These are phyloP conservation scores for Kryptolebias marmoratus DNA, from an alignment of 2,113 vertebrate species.

Conservation along the genomic window DNA sequence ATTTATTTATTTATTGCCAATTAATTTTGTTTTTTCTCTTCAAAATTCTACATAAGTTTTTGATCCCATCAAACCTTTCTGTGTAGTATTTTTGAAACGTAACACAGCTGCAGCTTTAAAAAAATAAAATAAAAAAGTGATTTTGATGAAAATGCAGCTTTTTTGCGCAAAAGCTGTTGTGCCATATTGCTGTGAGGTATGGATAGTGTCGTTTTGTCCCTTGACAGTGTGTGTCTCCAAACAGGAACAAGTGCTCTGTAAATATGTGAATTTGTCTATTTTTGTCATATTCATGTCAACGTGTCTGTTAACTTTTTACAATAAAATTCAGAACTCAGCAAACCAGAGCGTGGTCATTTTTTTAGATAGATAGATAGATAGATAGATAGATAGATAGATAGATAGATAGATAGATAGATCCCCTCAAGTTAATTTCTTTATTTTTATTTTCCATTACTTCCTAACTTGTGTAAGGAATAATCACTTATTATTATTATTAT, in stretches of 20 bases:
- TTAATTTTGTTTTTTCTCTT: neutral
- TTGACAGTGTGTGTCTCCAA: conserved; percentile 18
- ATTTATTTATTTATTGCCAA: conserved; percentile 13
- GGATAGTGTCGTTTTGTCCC: conserved; percentile 33
- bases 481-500: too few relatives aligned
- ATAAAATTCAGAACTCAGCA: conserved; percentile 38
- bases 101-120: neutral
- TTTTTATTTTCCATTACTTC: too few relatives aligned
- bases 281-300: conserved; percentile 42
- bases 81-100: too few relatives aligned
- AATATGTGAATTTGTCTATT: conserved; percentile 43
- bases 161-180: conserved; percentile 32
- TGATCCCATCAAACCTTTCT: conserved; percentile 3
- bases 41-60: conserved; percentile 16
- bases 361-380: too few relatives aligned
- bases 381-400: too few relatives aligned
- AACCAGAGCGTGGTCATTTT: too few relatives aligned
- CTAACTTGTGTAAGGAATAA: too few relatives aligned
- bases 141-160: conserved; percentile 15
- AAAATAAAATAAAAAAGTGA: neutral
- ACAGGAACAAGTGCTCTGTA: conserved; percentile 12
- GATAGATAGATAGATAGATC: too few relatives aligned
- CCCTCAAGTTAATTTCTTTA: too few relatives aligned
- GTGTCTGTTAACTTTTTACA: conserved; percentile 34
- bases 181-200: conserved; percentile 35